Evolutionary conservation across 2,888 invertebrate genomes (phyloP).

Genomic region (Acrocera orbiculus): DNA sequence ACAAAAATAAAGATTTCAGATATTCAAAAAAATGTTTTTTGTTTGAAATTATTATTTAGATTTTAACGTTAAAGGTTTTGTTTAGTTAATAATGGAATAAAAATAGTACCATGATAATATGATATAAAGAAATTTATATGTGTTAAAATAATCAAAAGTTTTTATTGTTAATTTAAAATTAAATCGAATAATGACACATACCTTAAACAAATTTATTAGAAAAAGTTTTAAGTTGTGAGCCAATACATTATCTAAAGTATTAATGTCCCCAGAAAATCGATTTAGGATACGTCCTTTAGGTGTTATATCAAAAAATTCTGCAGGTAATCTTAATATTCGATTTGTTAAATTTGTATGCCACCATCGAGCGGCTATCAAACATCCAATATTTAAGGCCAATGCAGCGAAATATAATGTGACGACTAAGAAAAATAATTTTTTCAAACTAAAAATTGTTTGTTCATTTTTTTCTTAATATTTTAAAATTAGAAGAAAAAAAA

Average conservation of each 20-base stretch:
- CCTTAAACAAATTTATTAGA: slow-evolving; percentile 20
- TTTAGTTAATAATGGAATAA: too few relatives aligned
- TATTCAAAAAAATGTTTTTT: too few relatives aligned
- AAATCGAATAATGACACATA: too few relatives aligned
- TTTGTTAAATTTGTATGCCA: slow-evolving; percentile 34
- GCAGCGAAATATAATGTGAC: not conserved
- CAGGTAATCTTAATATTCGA: slow-evolving; percentile 36
- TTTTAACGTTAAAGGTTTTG: too few relatives aligned
- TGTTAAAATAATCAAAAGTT: too few relatives aligned
- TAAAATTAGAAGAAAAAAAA: not conserved
- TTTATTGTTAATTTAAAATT: too few relatives aligned
- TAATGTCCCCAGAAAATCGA: slow-evolving; percentile 40
- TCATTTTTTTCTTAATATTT: too few relatives aligned
- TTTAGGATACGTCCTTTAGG: slow-evolving; percentile 45
- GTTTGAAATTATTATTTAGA: too few relatives aligned
- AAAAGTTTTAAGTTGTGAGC: slow-evolving; percentile 23
- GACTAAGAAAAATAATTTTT: not conserved
- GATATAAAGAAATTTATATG: too few relatives aligned
- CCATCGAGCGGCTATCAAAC: slow-evolving; percentile 27
- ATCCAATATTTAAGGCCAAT: not conserved
- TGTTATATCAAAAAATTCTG: slow-evolving; percentile 42
- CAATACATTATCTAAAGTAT: slow-evolving; percentile 36
- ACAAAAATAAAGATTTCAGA: too few relatives aligned
- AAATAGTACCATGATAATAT: too few relatives aligned
- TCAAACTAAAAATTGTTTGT: too few relatives aligned